phyloP scores from a whole-genome alignment of 2,888 invertebrate genomes.

The Oasisia sp. region DNA sequence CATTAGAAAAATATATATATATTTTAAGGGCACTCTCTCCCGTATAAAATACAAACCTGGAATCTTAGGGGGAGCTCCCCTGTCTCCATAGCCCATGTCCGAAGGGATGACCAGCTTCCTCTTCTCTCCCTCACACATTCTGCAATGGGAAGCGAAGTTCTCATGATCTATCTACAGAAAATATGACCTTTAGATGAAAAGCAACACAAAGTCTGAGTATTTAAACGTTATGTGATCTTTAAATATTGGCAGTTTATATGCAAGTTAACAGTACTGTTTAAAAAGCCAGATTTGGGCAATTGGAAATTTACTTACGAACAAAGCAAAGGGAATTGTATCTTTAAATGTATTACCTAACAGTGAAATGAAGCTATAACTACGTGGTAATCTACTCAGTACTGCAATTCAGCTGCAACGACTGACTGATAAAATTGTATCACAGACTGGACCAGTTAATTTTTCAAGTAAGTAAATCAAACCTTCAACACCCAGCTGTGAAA shows the following conservation, averaged over 20 bases:
- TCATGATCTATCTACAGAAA: neutral
- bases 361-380: too few relatives aligned
- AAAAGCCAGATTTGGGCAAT: too few relatives aligned
- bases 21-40: too few relatives aligned
- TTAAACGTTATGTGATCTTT: neutral
- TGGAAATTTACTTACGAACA: too few relatives aligned
- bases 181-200: neutral
- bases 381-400: too few relatives aligned
- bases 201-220: neutral
- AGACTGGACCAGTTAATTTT: neutral
- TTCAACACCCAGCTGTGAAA: neutral
- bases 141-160: slow-evolving; percentile 54
- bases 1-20: too few relatives aligned
- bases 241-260: too few relatives aligned
- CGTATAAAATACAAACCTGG: slow-evolving; percentile 70
- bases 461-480: neutral
- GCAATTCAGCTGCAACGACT: too few relatives aligned
- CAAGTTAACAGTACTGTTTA: too few relatives aligned
- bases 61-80: slow-evolving; percentile 85
- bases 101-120: slow-evolving; percentile 86
- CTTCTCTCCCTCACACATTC: slow-evolving; percentile 89
- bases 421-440: too few relatives aligned
- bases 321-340: too few relatives aligned
- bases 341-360: too few relatives aligned
- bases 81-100: slow-evolving; percentile 84